Evolutionary conservation across 35 echinoderm and acorn worm species (phyloP), one percentile per base, ranked within the genome.

Genomic region (Antedon bifida): DNA sequence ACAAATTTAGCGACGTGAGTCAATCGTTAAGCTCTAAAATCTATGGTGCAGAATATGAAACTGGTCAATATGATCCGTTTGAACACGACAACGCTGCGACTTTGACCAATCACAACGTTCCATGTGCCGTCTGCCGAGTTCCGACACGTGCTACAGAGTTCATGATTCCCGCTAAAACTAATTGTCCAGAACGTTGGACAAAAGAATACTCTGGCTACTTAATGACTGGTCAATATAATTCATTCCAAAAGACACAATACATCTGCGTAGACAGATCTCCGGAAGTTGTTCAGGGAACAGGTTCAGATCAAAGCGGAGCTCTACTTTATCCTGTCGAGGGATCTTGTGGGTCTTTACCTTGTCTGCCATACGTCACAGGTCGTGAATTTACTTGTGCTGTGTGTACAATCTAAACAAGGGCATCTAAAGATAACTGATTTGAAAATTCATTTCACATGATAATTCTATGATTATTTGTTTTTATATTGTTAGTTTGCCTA

Each of bases 61-160:
- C 78, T 28, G 23, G 30, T 3, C 5, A 78, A 51, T 81, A 55
- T 36, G 78, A 87, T 73, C 85, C 85, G 10, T 87, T 87, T 33
- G 33, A 46, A 5, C 79, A 77, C 16, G 86, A 88, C 23, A 88
- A 88, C 29, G 33, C 79, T 17, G 79, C 76, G 30, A 30, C 64
- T 3, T n/a, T 88, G n/a, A 73, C 83, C 33, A 29, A 84, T 21
- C 81, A 64, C 45, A 78, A 83, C 75, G 38, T 88, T 0, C 87
- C 87, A 0, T 88, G 87, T 83, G 87, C 87, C 0, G 75, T 88
- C 30, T 88, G 87, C 75, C 45, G 87, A 9, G 80, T 79, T 21
- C 35, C 74, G 64, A 82, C 34, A 34, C 86, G 86, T n/a, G 79
- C 79, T 39, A 75, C 73, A 12, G 34, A 88, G 73, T 33, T 82